Base-by-base conservation (phyloP, 2,888 invertebrate genomes). In the Augiades crinisus region DNA sequence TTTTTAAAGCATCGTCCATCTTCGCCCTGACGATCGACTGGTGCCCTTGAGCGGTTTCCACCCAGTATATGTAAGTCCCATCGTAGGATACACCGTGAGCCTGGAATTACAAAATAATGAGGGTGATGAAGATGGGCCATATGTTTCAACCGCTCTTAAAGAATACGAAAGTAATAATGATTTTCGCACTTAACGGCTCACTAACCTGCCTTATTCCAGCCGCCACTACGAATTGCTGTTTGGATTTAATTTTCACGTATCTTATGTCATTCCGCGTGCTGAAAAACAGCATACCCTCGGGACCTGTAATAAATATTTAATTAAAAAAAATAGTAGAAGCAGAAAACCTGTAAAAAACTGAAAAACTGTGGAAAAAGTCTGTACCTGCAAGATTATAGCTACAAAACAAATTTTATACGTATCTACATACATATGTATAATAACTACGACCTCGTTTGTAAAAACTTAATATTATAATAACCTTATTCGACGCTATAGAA, bases 41-140 rank as follows among this genome's bases (percentile, higher is more conserved):
- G n/a, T 92, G 91, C 2, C 93, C 94, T 3, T 91, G 75, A 1
- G 92, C 90, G 0, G 94, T 91, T 63, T 95, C 94, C 3, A 95
- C 94, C 96, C 96, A 97, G 71, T 95, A 96, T 19, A 96, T 75
- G 59, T 92, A 85, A 2, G 85, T 81, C 0, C 94, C 94, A 66
- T 96, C 95, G 61, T 90, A 93, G 0, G 93, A 87, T 0, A 97
- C 92, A 0, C 95, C 95, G 4, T 93, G 91, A 1, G 80, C 81
- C 87, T 87, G 50, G n/a, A 34, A 45, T 3, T n/a, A 36, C 5
- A 8, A 19, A 5, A 5, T 6, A 30, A n/a, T 3, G 4, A 5
- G 6, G 7, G 5, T n/a, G n/a, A n/a, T n/a, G n/a, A n/a, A n/a
- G n/a, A n/a, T n/a, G n/a, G n/a, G n/a, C n/a, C n/a, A n/a, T n/a